Evolutionary conservation across 2,888 invertebrate genomes (phyloP).

Genomic region (Drosophila cracens): DNA sequence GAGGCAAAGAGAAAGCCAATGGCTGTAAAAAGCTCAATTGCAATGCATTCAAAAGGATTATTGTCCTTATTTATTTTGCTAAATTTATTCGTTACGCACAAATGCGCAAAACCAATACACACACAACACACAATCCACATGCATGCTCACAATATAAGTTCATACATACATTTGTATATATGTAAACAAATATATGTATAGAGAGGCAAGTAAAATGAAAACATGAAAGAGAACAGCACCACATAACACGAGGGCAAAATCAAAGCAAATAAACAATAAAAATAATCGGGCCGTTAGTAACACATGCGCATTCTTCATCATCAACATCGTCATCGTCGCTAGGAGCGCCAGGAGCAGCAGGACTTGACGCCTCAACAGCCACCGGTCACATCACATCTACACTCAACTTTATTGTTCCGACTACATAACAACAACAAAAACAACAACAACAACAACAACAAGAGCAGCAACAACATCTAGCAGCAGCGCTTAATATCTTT

Average conservation of each 20-base stretch:
- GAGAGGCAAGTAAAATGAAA: slow-evolving; percentile 59
- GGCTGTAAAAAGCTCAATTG: slow-evolving; percentile 78
- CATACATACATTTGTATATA: slow-evolving; percentile 7
- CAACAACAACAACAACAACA: slow-evolving; percentile 17
- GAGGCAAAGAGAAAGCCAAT: slow-evolving; percentile 46
- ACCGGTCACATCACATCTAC: slow-evolving; percentile 50
- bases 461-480: slow-evolving; percentile 10
- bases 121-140: slow-evolving; percentile 33
- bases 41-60: slow-evolving; percentile 80
- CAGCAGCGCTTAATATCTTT: slow-evolving; percentile 48
- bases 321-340: slow-evolving; percentile 28
- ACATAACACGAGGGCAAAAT: slow-evolving; percentile 59
- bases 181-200: neutral
- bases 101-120: slow-evolving; percentile 66
- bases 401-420: slow-evolving; percentile 65
- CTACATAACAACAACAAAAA: slow-evolving; percentile 48
- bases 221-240: slow-evolving; percentile 63
- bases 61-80: slow-evolving; percentile 81
- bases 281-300: slow-evolving; percentile 78
- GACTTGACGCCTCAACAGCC: slow-evolving; percentile 45
- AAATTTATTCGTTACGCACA: slow-evolving; percentile 81
- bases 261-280: slow-evolving; percentile 81
- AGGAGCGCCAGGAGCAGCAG: slow-evolving; percentile 29
- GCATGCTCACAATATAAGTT: slow-evolving; percentile 19
- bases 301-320: slow-evolving; percentile 78